These are phyloP conservation scores for Ranitomeya variabilis DNA, from an alignment of 2,113 vertebrate species.

Conservation along the genomic window DNA sequence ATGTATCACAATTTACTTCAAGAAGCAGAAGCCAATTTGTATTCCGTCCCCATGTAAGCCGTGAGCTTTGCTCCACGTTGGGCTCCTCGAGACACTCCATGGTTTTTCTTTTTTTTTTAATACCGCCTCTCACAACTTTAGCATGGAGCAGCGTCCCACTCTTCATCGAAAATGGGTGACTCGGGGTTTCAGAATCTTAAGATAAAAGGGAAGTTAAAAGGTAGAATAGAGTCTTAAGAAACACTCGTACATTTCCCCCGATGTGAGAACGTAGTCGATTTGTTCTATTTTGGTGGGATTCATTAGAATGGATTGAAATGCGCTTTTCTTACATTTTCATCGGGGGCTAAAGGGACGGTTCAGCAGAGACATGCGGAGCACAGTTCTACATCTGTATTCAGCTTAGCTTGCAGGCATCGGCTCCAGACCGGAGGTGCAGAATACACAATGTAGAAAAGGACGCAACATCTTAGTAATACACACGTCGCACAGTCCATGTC, in stretches of 20 bases:
- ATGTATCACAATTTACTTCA: constrained; percentile 37
- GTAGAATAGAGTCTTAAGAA: neutral
- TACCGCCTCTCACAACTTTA: constrained; percentile 12
- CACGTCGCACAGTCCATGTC: neutral
- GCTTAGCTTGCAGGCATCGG: neutral
- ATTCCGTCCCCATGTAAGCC: neutral
- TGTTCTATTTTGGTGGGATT: constrained; percentile 23
- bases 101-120: constrained; percentile 12
- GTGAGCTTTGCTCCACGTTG: neutral
- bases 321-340: constrained; percentile 20
- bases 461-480: neutral
- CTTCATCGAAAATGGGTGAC: neutral
- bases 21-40: constrained; percentile 19
- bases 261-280: neutral
- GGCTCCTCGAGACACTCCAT: neutral
- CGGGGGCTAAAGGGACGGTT: neutral
- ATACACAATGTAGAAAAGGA: neutral
- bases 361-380: neutral
- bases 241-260: neutral
- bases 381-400: neutral
- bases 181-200: neutral
- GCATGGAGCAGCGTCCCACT: neutral
- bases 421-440: neutral
- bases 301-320: neutral
- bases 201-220: constrained; percentile 2